A percentile compares a stretch with the other conserved stretches of the same genome.
phyloP scores from a whole-genome alignment of 37 sponge, comb jelly and placozoan species.

The Spongilla lacustris region DNA sequence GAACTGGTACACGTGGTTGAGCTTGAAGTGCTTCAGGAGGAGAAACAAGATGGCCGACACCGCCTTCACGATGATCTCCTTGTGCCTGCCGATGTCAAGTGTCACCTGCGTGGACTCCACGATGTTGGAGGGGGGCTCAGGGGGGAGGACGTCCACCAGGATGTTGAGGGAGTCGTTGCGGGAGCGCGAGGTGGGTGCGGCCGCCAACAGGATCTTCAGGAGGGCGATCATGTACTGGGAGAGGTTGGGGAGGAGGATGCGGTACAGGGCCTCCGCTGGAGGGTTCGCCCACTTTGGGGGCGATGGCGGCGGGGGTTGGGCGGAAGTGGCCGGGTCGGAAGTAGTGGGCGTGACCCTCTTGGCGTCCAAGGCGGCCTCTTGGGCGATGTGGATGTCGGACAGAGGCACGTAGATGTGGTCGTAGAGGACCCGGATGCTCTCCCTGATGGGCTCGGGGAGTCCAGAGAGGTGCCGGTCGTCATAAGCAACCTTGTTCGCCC shows the following conservation, averaged over 20 bases:
- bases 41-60: slow-evolving; percentile 92
- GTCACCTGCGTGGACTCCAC: slow-evolving; percentile 70
- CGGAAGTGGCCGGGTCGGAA: not conserved
- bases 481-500: not conserved
- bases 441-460: slow-evolving; percentile 80
- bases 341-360: not conserved
- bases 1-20: slow-evolving; percentile 95
- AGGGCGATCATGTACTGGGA: slow-evolving; percentile 97
- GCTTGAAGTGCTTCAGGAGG: slow-evolving; percentile 92
- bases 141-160: slow-evolving; percentile 86
- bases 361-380: slow-evolving; percentile 65
- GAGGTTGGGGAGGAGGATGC: slow-evolving; percentile 84
- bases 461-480: slow-evolving; percentile 3
- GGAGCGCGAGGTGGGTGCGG: slow-evolving; percentile 85
- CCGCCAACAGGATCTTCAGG: slow-evolving; percentile 90
- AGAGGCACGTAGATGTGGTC: slow-evolving; percentile 83
- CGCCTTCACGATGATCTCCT: slow-evolving; percentile 95
- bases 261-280: slow-evolving; percentile 77
- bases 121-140: slow-evolving; percentile 74
- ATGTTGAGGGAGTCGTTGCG: slow-evolving; percentile 93
- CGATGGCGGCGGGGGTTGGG: not conserved
- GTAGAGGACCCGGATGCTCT: slow-evolving; percentile 77
- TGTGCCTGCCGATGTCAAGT: slow-evolving; percentile 91
- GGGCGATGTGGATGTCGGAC: slow-evolving; percentile 75
- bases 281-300: slow-evolving; percentile 43